phyloP scores from a whole-genome alignment of 2,888 invertebrate species.

The Rhagonycha lutea region DNA sequence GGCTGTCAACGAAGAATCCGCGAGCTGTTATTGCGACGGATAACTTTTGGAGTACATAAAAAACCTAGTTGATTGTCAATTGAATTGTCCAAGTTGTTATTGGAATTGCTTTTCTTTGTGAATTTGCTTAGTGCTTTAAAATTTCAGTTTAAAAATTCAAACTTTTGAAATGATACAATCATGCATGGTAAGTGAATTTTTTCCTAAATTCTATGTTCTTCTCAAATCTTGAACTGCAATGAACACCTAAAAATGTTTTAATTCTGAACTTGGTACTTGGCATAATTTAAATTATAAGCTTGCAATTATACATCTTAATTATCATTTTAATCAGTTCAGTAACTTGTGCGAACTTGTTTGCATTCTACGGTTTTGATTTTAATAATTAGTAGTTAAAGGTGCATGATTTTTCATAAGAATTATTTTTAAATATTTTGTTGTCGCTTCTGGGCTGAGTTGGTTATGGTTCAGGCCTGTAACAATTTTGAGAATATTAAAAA shows the following conservation, averaged over 20 bases:
- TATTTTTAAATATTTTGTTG: not conserved
- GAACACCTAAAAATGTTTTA: not conserved
- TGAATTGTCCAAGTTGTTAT: not conserved
- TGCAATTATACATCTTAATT: not conserved
- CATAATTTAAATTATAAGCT: not conserved
- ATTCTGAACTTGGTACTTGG: not conserved
- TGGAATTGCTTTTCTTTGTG: not conserved
- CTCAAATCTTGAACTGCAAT: not conserved
- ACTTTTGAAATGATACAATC: not conserved
- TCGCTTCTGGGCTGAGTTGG: not conserved
- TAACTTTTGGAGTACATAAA: not conserved
- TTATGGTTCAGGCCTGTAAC: not conserved
- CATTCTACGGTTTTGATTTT: not conserved
- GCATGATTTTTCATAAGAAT: not conserved
- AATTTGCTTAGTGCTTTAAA: not conserved
- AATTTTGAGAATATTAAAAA: not conserved
- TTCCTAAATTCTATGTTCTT: not conserved
- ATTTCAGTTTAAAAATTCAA: not conserved
- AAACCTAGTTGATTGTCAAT: not conserved
- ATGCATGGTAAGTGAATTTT: not conserved
- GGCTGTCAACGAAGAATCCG: slow-evolving; percentile 14
- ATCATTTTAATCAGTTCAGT: not conserved
- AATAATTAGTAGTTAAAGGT: not conserved
- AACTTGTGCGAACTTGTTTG: not conserved
- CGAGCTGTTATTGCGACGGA: slow-evolving; percentile 16